Evolutionary conservation across 2,888 invertebrate genomes (phyloP).

Genomic region (Hecatera dysodea): DNA sequence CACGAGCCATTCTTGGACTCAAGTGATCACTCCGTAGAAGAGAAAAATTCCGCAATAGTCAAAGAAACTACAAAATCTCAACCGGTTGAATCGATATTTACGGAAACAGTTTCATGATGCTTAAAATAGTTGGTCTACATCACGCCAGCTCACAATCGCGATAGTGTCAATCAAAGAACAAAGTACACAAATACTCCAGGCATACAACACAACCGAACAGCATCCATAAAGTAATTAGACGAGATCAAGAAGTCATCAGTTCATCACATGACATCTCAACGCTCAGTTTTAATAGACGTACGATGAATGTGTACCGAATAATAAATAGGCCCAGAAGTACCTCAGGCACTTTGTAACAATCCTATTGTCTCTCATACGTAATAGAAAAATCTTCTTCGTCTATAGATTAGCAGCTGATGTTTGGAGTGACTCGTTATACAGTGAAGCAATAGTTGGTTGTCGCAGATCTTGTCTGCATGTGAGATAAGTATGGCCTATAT

Average conservation of each 20-base stretch:
- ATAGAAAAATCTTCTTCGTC: constrained; percentile 18
- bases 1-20: neutral
- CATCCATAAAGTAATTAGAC: constrained; percentile 63
- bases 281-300: constrained; percentile 55
- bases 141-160: constrained; percentile 6
- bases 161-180: constrained; percentile 55
- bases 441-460: constrained; percentile 2
- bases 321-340: constrained; percentile 52
- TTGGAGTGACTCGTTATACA: neutral
- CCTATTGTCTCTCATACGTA: constrained; percentile 25
- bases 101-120: constrained; percentile 10
- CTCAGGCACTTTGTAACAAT: constrained; percentile 33
- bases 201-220: constrained; percentile 43
- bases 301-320: constrained; percentile 53
- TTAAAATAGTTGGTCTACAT: constrained; percentile 39
- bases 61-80: constrained; percentile 3
- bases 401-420: constrained; percentile 1
- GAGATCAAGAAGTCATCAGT: constrained; percentile 65
- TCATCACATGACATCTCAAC: constrained; percentile 64
- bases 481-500: constrained; percentile 13
- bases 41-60: neutral
- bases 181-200: constrained; percentile 39
- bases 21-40: neutral
- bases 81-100: constrained; percentile 1
- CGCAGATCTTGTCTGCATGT: neutral